Evolutionary conservation across 2,113 vertebrate genomes (phyloP).

Genomic region (Alexandromys fortis): DNA sequence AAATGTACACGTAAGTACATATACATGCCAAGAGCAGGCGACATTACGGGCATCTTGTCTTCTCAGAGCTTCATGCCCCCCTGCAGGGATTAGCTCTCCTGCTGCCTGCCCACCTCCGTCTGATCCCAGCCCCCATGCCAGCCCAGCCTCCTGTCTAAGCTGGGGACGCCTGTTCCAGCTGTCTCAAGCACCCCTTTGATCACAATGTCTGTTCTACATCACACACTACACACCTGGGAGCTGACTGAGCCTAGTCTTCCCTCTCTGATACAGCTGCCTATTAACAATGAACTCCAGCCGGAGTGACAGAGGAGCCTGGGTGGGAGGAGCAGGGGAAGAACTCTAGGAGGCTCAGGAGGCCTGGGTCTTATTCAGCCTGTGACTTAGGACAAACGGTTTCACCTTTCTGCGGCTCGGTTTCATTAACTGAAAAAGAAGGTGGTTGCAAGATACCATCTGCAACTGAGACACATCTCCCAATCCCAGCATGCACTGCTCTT

Average conservation of each 20-base stretch:
- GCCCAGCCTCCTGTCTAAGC: neutral
- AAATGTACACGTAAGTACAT: neutral
- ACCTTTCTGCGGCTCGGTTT: constrained; percentile 17
- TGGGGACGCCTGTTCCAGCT: neutral
- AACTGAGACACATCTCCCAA: neutral
- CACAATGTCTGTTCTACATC: neutral
- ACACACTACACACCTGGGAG: neutral
- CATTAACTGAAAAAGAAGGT: constrained; percentile 18
- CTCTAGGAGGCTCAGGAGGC: neutral
- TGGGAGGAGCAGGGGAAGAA: neutral
- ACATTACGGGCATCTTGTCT: neutral
- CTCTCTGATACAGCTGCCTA: neutral
- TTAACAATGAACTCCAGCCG: neutral
- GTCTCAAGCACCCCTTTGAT: neutral
- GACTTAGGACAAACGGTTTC: neutral
- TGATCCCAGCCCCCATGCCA: neutral
- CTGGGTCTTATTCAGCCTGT: neutral
- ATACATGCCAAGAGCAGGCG: neutral
- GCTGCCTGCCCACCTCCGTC: neutral
- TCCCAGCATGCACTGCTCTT: neutral
- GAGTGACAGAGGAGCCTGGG: neutral
- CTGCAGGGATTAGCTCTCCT: neutral
- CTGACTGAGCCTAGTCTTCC: neutral
- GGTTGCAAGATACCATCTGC: neutral
- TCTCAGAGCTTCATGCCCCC: neutral